Evolutionary conservation across 2,888 invertebrate genomes (phyloP), one percentile per base, ranked within the genome.

Genomic region (Nysson spinosus): DNA sequence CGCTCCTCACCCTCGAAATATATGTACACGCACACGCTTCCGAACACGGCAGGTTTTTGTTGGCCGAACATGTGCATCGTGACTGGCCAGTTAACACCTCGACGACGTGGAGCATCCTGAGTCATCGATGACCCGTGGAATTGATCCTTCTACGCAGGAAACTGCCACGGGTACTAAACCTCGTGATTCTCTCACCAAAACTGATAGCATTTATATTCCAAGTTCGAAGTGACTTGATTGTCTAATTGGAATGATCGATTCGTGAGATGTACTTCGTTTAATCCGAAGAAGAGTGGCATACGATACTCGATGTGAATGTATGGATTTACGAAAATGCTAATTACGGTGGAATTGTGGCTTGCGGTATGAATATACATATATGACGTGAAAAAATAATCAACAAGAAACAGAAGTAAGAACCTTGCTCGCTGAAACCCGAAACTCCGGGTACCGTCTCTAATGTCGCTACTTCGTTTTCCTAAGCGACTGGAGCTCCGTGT

Each of bases 41-140:
- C 54, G 62, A 69, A 72, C 77, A 77, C 75, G 72, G 68, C 72
- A 66, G 71, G 72, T 79, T 80, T 79, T 69, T n/a, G 77, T 68
- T 61, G 68, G 58, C 54, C 52, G 68, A 71, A 81, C 82, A 81
- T 81, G 78, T 81, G 81, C 82, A 78, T 77, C 82, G 81, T 82
- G 82, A 82, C 82, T 82, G 78, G 81, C 62, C 82, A 79, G 81
- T 82, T 80, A 81, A 82, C 80, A 72, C 80, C 74, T 76, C 64
- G 52, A 39, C 55, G 57, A 58, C 52, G 61, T 26, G 9, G 32
- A 60, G 54, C 56, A 26, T 47, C 70, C 75, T 79, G 79, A 76
- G 70, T 77, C 78, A 79, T 69, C 72, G 66, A 66, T 65, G 67
- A 72, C 37, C 63, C 68, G 40, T 65, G 69, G 62, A 65, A 72